These are phyloP conservation scores for Dermatemys mawii DNA, from an alignment of 2,113 vertebrate genomes.

Conservation along the genomic window DNA sequence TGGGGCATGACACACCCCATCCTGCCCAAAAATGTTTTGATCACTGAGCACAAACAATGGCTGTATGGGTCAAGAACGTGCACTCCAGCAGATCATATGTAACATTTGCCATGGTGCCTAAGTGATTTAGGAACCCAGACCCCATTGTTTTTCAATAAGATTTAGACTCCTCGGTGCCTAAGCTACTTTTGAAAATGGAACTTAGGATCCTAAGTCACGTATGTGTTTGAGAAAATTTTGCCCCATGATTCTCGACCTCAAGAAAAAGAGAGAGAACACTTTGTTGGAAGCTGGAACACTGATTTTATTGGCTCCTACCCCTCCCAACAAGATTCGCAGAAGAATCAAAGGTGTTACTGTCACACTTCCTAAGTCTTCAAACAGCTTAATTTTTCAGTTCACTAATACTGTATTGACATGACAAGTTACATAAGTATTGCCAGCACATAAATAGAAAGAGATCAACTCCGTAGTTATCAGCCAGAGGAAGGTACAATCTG, in stretches of 20 bases:
- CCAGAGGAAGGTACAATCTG: background rate
- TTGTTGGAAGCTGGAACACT: background rate
- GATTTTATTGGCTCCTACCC: background rate
- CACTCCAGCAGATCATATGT: background rate
- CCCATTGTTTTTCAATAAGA: background rate
- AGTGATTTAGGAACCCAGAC: background rate
- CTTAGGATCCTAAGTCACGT: background rate
- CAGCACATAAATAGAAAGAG: background rate
- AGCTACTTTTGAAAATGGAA: background rate
- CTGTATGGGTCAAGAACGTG: background rate
- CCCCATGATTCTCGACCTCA: background rate
- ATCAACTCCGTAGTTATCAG: background rate
- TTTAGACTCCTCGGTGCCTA: background rate
- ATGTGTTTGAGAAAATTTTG: background rate
- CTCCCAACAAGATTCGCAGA: background rate
- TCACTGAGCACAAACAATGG: background rate
- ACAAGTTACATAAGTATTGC: background rate
- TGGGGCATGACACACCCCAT: background rate
- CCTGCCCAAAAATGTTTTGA: background rate
- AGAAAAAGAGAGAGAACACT: background rate
- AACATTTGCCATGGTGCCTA: background rate
- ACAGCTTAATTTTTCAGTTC: background rate
- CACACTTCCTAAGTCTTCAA: background rate
- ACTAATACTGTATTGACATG: background rate
- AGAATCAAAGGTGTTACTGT: background rate